Base-by-base conservation (phyloP, 2,113 vertebrate genomes). In the Aplodontia rufa region DNA sequence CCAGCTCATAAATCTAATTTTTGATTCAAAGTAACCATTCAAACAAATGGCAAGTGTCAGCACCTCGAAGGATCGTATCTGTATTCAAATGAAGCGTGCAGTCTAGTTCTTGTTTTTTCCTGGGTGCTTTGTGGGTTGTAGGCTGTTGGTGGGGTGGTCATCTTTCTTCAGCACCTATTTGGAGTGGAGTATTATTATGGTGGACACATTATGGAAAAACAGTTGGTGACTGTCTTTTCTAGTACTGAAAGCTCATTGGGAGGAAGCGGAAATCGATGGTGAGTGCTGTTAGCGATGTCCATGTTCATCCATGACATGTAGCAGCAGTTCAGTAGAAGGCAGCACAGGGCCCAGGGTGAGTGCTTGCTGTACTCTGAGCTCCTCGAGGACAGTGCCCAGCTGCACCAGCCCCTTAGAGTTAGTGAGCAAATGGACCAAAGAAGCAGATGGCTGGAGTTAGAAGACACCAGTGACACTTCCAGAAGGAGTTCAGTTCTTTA, bases 271-370 rank as follows among this genome's bases (percentile, higher is more conserved):
- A 58, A 1, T 28, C 30, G 42, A 12, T 37, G 49, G 47, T 2
- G 53, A 58, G 69, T 17, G 8, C 72, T 45, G 4, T 51, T 64
- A 5, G 0, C 14, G 5, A 3, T 20, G 10, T 47, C 83, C 2
- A 0, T 3, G 0, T 32, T 0, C 5, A 1, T 11, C 85, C 11
- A 0, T 6, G 28, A 35, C 26, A 30, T 13, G 19, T 1, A 12
- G 62, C 60, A 5, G 10, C 1, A 11, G 60, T 7, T 32, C 49
- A 30, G 24, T 55, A 22, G 64, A 42, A 68, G 88, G 13, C 42
- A 47, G 32, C 45, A 60, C 3, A 60, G 58, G 58, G 24, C 58
- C 10, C 24, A 60, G 58, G 58, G 58, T 60, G 9, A 9, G 24
- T 9, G 40, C 42, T 62, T 6, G 1, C 55, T 32, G 26, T 30